Percentiles rank a stretch among this genome's conserved stretches.
phyloP scores from a whole-genome alignment of 2,888 invertebrate species.

The Philonicus albiceps region DNA sequence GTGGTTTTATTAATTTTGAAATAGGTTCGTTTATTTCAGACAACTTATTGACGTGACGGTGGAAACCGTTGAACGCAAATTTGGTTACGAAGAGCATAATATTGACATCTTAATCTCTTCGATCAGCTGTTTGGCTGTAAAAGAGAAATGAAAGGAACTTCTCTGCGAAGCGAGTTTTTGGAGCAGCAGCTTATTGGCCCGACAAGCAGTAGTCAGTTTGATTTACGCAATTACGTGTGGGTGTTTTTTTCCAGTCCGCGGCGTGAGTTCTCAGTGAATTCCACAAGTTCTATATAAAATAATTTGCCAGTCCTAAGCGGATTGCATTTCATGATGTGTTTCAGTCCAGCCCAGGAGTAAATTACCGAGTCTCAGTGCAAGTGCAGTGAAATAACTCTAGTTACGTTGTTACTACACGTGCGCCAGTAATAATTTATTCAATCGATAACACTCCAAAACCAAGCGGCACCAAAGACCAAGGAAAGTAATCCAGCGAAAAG shows the following conservation, averaged over 20 bases:
- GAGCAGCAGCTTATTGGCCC: background rate
- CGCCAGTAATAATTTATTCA: slow-evolving; percentile 24
- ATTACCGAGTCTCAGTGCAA: background rate
- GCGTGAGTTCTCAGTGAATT: background rate
- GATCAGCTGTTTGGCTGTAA: background rate
- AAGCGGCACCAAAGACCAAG: background rate
- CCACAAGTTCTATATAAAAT: background rate
- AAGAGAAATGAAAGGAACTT: background rate
- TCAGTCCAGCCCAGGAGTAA: background rate
- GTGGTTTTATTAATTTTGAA: background rate
- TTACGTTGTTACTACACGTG: slow-evolving; percentile 11
- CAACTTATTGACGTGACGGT: background rate
- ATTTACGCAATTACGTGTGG: background rate
- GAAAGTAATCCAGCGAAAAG: background rate
- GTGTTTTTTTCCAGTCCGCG: background rate
- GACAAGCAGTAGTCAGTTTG: background rate
- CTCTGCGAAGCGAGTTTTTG: background rate
- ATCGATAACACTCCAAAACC: background rate
- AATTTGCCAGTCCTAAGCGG: background rate
- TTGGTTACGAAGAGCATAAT: background rate
- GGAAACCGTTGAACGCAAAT: background rate
- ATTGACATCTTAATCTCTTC: background rate
- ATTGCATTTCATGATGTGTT: background rate
- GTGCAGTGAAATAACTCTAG: background rate
- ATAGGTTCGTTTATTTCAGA: background rate